Evolutionary conservation across 2,797 vertebrate genomes (phyloP).

Genomic region (Takifugu rubripes): DNA sequence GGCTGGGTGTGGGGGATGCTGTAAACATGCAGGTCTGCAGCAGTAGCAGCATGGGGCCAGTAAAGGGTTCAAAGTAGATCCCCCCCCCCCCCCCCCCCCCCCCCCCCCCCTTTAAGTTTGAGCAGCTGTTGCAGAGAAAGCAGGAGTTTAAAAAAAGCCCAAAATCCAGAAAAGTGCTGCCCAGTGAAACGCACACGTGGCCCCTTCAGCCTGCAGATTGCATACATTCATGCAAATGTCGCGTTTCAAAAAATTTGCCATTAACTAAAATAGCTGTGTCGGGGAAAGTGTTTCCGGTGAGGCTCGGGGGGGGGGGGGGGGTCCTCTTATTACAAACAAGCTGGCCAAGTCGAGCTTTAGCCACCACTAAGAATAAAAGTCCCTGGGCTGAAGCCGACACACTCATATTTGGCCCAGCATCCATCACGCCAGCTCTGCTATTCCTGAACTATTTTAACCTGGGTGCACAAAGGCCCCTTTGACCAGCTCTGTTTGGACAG

Average conservation of each 20-base stretch:
- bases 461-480: conserved; percentile 67
- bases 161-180: conserved; percentile 14
- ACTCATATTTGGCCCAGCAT: conserved; percentile 38
- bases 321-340: conserved; percentile 11
- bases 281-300: background rate
- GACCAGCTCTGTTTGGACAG: conserved; percentile 65
- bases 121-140: conserved; percentile 52
- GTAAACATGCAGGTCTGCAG: conserved; percentile 32
- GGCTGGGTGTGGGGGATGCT: conserved; percentile 4
- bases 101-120: conserved; percentile 42
- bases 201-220: conserved; percentile 1
- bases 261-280: background rate
- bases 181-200: accelerated
- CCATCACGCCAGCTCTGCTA: conserved; percentile 41
- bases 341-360: conserved; percentile 21
- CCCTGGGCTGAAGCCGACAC: conserved; percentile 32
- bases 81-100: conserved; percentile 45
- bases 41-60: conserved; percentile 41
- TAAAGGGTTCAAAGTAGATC: conserved; percentile 47
- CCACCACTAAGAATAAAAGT: conserved; percentile 27
- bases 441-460: conserved; percentile 42
- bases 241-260: background rate
- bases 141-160: conserved; percentile 19
- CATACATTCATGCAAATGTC: background rate
- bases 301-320: background rate